These are phyloP conservation scores for Folsomia candida DNA, from an alignment of 2,888 invertebrate genomes.

Conservation along the genomic window DNA sequence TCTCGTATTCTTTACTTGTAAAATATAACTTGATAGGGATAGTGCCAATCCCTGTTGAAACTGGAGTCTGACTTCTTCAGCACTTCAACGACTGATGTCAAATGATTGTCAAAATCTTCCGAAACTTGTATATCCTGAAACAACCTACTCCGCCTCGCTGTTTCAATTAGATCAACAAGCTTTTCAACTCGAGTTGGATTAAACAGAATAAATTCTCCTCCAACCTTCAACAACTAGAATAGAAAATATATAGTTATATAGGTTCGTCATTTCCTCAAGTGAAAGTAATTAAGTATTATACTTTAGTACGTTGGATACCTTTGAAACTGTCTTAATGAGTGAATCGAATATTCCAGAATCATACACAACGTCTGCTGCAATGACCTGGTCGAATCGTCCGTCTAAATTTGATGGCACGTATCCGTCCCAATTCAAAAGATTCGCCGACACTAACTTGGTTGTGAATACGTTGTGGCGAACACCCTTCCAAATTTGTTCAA, in stretches of 20 bases:
- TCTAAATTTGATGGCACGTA: slow-evolving; percentile 17
- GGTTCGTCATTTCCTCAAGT: too few species aligned
- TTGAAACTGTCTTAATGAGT: not conserved
- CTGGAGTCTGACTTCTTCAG: not conserved
- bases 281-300: too few species aligned
- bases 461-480: slow-evolving; percentile 27
- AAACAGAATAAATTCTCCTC: slow-evolving; percentile 36
- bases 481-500: slow-evolving; percentile 26
- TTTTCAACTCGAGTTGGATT: slow-evolving; percentile 35
- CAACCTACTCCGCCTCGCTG: not conserved
- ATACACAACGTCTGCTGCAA: slow-evolving; percentile 40
- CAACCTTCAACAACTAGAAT: slow-evolving; percentile 26
- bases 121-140: not conserved
- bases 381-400: slow-evolving; percentile 29
- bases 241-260: slow-evolving; percentile 16
- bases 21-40: slow-evolving; percentile 3
- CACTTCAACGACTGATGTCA: not conserved
- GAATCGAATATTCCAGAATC: not conserved
- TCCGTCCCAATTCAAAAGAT: not conserved
- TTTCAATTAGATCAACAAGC: slow-evolving; percentile 6
- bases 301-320: not conserved
- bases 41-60: not conserved
- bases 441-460: not conserved
- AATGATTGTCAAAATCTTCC: not conserved
- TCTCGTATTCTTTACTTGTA: not conserved